phyloP scores from a whole-genome alignment of 2,888 invertebrate genomes.

The Sarcophaga subvicina region DNA sequence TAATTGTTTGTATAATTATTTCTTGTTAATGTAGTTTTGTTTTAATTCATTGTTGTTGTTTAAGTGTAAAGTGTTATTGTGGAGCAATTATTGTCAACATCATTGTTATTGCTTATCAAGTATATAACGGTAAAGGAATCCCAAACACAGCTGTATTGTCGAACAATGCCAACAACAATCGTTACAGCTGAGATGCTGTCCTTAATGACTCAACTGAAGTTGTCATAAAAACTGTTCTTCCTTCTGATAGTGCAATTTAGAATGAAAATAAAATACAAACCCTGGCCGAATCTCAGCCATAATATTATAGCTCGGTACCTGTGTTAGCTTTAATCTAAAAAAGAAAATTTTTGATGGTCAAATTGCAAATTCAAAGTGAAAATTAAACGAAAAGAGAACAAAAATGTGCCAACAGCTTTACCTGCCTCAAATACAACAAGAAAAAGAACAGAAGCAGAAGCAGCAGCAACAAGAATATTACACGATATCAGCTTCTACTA shows the following conservation, averaged over 20 bases:
- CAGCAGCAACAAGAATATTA: neutral
- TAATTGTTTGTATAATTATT: constrained; percentile 42
- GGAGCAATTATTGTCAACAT: constrained; percentile 1
- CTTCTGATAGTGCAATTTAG: neutral
- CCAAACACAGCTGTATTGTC: too few species aligned
- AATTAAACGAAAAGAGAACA: neutral
- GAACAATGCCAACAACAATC: neutral
- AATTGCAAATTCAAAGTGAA: neutral
- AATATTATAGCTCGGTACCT: neutral
- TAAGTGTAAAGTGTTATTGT: constrained; percentile 7
- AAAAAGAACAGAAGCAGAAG: constrained; percentile 1
- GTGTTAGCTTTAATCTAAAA: neutral
- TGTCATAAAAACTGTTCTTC: neutral
- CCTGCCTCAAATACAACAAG: constrained; percentile 32
- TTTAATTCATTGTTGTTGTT: neutral
- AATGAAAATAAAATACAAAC: constrained; percentile 20
- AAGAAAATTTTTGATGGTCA: neutral
- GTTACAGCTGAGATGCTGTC: neutral
- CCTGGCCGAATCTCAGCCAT: neutral
- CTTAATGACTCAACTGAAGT: neutral
- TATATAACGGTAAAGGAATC: neutral
- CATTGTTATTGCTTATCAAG: neutral
- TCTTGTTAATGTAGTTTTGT: constrained; percentile 15
- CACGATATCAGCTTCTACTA: neutral
- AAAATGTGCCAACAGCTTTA: constrained; percentile 59